Conservation (phyloP, 2,797 vertebrate genomes). For the Pogonophryne albipinna region DNA sequence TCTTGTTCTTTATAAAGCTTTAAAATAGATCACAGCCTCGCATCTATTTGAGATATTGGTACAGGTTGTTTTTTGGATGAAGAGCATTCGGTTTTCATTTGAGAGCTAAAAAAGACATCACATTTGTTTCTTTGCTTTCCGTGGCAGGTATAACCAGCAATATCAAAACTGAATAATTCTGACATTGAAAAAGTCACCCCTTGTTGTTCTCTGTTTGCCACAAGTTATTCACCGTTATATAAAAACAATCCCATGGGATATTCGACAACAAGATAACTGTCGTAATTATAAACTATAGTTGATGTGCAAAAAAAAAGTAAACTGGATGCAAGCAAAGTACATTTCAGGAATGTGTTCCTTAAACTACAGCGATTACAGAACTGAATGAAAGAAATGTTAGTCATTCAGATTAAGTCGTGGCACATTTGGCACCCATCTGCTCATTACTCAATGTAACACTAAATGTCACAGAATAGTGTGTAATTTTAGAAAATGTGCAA, state of each 20-base stretch:
- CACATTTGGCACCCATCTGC: conserved; percentile 15
- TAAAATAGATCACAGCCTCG: conserved; percentile 34
- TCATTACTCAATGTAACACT: conserved; percentile 22
- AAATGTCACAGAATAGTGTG: conserved; percentile 1
- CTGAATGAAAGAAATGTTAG: conserved; percentile 34
- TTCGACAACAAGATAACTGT: conserved; percentile 8
- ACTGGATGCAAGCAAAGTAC: conserved; percentile 22
- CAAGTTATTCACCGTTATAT: conserved; percentile 35
- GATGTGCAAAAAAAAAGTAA: conserved; percentile 23
- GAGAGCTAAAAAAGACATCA: conserved; percentile 29
- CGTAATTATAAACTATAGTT: conserved; percentile 11
- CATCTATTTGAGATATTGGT: conserved; percentile 28
- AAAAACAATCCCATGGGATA: conserved; percentile 1
- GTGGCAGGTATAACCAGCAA: conserved; percentile 42
- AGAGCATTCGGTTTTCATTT: conserved; percentile 24
- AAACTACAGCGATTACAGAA: conserved; percentile 18
- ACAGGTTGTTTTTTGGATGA: conserved; percentile 26
- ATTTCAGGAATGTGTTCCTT: conserved; percentile 14
- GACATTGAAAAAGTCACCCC: conserved; percentile 49
- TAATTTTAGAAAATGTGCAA: conserved; percentile 23
- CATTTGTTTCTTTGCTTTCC: conserved; percentile 56
- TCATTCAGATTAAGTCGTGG: conserved; percentile 17
- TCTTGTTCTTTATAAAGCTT: conserved; percentile 31
- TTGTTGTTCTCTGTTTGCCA: conserved; percentile 46
- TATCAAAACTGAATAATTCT: conserved; percentile 67